Evolutionary conservation across 2,113 vertebrate species (phyloP), one percentile per base, ranked within the genome.

Genomic region (Lampris megalopsis): DNA sequence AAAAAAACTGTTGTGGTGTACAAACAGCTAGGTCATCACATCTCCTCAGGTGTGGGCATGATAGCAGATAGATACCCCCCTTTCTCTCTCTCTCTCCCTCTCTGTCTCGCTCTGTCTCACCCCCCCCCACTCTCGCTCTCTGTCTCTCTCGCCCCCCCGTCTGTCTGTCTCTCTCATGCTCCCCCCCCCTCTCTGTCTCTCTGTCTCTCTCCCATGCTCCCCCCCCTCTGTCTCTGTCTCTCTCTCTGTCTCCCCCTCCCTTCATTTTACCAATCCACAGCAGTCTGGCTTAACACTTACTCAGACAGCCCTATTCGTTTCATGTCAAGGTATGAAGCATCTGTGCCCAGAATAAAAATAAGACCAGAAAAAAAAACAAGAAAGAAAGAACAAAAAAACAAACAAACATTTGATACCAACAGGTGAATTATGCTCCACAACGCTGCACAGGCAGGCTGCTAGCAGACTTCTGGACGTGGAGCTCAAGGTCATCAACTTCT

Each of bases 1-100:
- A 47, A 11, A 36, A 8, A 48, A 8, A 6, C 43, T 47, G 47
- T 8, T 42, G 11, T 61, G 60, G 13, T 40, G 62, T 36, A 13
- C 57, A 80, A 84, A 84, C 75, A 77, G 83, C 59, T 52, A 45
- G 69, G 79, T 86, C 83, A 85, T 81, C 86, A 66, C 73, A 72
- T 86, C 62, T n/a, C 58, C 54, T 85, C 71, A 80, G 71, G 66
- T 82, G 80, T 78, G 76, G 70, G 65, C 37, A 6, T 71, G 67
- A 84, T 65, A 80, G 70, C 77, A 84, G 62, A 84, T 63, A 70
- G 63, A 65, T 70, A 81, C 71, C 48, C 36, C 61, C 58, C 61
- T 72, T 45, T n/a, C 67, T 57, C 84, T 80, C 50, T 47, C 56
- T 68, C 50, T n/a, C n/a, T n/a, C n/a, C n/a, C n/a, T n/a, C n/a